Evolutionary conservation across 2,888 invertebrate genomes (phyloP), one percentile per base, ranked within the genome.

Genomic region (Sinelater perroti): DNA sequence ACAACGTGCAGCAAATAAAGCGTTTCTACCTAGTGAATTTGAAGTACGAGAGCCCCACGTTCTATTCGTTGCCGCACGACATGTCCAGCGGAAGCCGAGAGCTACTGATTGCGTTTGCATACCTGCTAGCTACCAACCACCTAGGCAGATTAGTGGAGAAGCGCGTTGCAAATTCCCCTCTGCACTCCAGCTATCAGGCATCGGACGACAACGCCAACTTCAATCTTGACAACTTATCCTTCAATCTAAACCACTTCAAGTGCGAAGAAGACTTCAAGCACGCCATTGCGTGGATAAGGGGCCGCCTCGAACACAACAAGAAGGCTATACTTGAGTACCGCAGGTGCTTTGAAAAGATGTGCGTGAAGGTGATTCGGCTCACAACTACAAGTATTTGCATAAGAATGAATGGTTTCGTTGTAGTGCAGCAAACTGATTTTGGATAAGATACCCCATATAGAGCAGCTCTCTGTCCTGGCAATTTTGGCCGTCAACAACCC

Each of bases 51-150:
- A 66, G 56, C 8, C 44, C 73, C n/a, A 69, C 76, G n/a, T 77
- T 79, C 61, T 79, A 76, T 60, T 63, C 68, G 2, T 62, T 75
- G 4, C 65, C 72, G 8, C 52, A 63, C 53, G 52, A 64, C 61
- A 59, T 64, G 65, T 44, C 62, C 31, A 57, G 35, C 31, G 64
- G 68, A 21, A 75, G 67, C 53, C 69, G 75, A 56, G 72, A 73
- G 56, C 65, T 78, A 31, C 65, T 79, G 36, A 50, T 79, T 35
- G 77, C 78, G 6, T 62, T 79, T 16, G 69, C 72, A 11, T 79
- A 76, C 75, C 50, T 79, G 8, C 49, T 79, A 14, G 68, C 71
- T 33, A 70, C 75, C 38, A 60, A 72, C 58, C 60, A 67, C 46
- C 45, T 77, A 24, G 63, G 64, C 36, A 58, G 60, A 10, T 46